Percentiles rank a stretch among this genome's conserved stretches.
These are phyloP conservation scores for Ceramica pisi DNA, from an alignment of 2,888 invertebrate genomes.

Conservation along the genomic window DNA sequence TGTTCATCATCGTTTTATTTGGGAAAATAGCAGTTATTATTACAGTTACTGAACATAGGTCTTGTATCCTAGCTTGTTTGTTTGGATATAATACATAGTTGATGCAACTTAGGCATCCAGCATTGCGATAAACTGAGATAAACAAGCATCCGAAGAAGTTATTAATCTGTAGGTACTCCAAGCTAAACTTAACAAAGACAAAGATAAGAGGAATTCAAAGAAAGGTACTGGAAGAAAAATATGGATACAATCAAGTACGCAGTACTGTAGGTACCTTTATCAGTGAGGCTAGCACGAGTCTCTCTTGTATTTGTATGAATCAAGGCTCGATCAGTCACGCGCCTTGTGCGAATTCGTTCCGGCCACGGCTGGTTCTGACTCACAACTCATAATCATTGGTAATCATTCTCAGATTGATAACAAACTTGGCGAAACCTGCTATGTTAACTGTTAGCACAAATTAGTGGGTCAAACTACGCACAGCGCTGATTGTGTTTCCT, in stretches of 20 bases:
- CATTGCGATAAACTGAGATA: not conserved
- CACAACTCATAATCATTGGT: slow-evolving; percentile 72
- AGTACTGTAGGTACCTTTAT: slow-evolving; percentile 3
- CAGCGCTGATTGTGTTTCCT: slow-evolving; percentile 13
- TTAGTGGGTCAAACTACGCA: slow-evolving; percentile 47
- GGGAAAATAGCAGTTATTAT: too few relatives aligned
- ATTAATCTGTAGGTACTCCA: not conserved
- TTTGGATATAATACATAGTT: not conserved
- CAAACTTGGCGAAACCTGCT: slow-evolving; percentile 64
- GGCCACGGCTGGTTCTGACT: slow-evolving; percentile 70
- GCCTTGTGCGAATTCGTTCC: slow-evolving; percentile 77
- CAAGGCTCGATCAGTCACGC: slow-evolving; percentile 77
- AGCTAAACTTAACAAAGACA: not conserved
- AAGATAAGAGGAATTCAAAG: not conserved
- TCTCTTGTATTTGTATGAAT: slow-evolving; percentile 63
- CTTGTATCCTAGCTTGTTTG: not conserved
- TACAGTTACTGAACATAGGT: too few relatives aligned
- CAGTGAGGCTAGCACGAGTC: slow-evolving; percentile 29
- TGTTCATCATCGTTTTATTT: not conserved
- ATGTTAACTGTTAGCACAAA: slow-evolving; percentile 54
- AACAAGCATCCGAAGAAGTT: not conserved
- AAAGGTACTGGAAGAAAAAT: slow-evolving; percentile 6
- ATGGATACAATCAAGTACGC: not conserved
- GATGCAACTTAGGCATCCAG: not conserved
- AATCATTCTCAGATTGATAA: slow-evolving; percentile 71